Percentiles rank a stretch among this genome's conserved stretches.
Evolutionary conservation across 2,888 invertebrate species (phyloP).

Genomic region (Philopedon plagiatum): DNA sequence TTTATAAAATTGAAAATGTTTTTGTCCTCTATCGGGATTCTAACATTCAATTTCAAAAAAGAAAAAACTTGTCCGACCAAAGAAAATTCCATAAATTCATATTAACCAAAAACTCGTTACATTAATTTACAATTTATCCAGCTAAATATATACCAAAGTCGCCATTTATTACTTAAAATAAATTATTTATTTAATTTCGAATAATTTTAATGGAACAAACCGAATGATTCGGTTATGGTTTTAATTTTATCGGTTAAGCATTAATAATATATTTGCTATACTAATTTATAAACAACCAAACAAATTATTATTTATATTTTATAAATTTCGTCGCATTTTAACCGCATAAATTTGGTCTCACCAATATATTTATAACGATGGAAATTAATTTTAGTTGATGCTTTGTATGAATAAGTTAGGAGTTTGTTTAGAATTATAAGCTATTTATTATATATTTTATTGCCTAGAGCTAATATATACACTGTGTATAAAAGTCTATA

Average conservation of each 20-base stretch:
- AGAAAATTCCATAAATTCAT: too few relatives aligned
- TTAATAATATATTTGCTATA: conserved; percentile 19
- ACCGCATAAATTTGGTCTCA: conserved; percentile 23
- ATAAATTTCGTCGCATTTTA: conserved; percentile 31
- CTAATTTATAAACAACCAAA: conserved; percentile 42
- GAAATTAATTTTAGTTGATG: conserved; percentile 12
- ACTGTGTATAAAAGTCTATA: too few relatives aligned
- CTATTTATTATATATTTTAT: not conserved
- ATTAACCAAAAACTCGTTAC: not conserved
- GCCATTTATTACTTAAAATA: conserved; percentile 18
- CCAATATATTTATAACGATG: conserved; percentile 2
- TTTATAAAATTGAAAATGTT: too few relatives aligned
- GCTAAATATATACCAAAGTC: conserved; percentile 3
- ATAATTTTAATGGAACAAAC: conserved; percentile 41
- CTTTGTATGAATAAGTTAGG: not conserved
- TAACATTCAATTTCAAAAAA: too few relatives aligned
- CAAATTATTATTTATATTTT: conserved; percentile 45
- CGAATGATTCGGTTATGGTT: conserved; percentile 40
- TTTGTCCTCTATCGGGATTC: too few relatives aligned
- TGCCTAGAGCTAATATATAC: not conserved
- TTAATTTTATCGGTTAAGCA: conserved; percentile 42
- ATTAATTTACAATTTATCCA: not conserved
- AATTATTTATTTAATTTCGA: conserved; percentile 46
- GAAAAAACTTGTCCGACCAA: too few relatives aligned
- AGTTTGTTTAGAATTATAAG: not conserved